phyloP scores from a whole-genome alignment of 2,113 vertebrate species.

The Eubucco bourcierii region DNA sequence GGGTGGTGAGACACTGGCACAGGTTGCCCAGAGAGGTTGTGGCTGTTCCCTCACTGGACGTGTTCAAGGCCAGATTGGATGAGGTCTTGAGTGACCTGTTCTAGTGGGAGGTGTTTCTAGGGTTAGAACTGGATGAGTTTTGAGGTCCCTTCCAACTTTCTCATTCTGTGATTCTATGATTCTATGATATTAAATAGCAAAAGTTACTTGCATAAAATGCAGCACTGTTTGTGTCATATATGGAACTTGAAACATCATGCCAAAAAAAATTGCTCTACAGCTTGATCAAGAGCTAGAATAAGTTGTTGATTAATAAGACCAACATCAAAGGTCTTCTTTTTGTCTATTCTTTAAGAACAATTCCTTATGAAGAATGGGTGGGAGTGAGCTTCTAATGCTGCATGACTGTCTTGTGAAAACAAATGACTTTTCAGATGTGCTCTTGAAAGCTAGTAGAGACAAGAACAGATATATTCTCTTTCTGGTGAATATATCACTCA shows the following conservation, averaged over 20 bases:
- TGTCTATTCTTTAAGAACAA: constrained; percentile 9
- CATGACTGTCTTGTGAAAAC: constrained; percentile 28
- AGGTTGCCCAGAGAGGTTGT: too few relatives aligned
- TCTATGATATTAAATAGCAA: neutral
- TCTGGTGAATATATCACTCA: too few relatives aligned
- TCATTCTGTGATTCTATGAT: too few relatives aligned
- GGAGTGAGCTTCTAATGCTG: neutral
- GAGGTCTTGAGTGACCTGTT: too few relatives aligned
- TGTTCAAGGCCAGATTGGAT: too few relatives aligned
- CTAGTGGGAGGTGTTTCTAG: too few relatives aligned
- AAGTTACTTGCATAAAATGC: neutral
- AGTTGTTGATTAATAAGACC: neutral
- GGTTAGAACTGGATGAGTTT: too few relatives aligned
- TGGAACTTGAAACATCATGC: neutral
- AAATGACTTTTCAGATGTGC: constrained; percentile 35
- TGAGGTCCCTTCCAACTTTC: too few relatives aligned
- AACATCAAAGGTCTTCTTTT: constrained; percentile 7
- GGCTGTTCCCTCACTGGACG: too few relatives aligned
- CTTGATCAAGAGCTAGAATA: neutral
- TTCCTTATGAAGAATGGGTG: neutral
- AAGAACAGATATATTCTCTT: constrained; percentile 60
- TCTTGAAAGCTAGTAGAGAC: constrained; percentile 43
- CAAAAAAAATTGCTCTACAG: neutral
- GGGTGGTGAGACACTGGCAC: too few relatives aligned
- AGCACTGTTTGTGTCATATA: neutral